phyloP scores from a whole-genome alignment of 2,113 vertebrate species.

The Oreocharis arfaki region DNA sequence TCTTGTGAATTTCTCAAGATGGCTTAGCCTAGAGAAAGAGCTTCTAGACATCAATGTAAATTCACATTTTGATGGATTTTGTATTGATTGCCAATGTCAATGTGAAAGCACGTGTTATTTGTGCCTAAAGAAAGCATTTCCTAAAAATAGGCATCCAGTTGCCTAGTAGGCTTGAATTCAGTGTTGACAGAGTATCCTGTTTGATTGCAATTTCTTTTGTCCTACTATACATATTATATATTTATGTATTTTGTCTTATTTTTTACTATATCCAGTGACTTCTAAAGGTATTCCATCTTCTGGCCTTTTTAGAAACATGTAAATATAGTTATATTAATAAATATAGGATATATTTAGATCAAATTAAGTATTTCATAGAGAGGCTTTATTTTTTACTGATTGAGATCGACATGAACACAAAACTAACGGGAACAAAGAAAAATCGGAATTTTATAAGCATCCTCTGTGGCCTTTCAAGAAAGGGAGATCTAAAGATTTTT shows the following conservation, averaged over 20 bases:
- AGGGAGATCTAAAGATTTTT: not conserved
- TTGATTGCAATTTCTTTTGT: not conserved
- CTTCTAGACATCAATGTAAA: not conserved
- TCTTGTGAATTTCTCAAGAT: not conserved
- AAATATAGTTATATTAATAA: not conserved
- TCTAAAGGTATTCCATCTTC: not conserved
- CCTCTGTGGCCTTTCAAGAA: not conserved
- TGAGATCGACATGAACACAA: not conserved
- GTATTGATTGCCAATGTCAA: conserved; percentile 9
- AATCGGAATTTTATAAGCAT: not conserved
- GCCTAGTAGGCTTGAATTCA: not conserved
- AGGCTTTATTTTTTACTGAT: not conserved
- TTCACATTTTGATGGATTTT: not conserved
- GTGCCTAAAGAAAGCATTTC: not conserved
- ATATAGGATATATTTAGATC: not conserved
- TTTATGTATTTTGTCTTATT: not conserved
- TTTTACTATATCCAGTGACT: not conserved
- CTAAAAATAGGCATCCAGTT: not conserved
- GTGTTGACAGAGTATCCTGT: not conserved
- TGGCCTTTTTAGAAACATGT: not conserved
- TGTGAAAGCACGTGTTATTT: not conserved
- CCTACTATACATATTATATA: not conserved
- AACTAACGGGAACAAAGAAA: not conserved
- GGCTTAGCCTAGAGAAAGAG: not conserved
- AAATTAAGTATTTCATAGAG: not conserved